phyloP scores from a whole-genome alignment of 2,888 invertebrate genomes.

The Caenorhabditis sp. region DNA sequence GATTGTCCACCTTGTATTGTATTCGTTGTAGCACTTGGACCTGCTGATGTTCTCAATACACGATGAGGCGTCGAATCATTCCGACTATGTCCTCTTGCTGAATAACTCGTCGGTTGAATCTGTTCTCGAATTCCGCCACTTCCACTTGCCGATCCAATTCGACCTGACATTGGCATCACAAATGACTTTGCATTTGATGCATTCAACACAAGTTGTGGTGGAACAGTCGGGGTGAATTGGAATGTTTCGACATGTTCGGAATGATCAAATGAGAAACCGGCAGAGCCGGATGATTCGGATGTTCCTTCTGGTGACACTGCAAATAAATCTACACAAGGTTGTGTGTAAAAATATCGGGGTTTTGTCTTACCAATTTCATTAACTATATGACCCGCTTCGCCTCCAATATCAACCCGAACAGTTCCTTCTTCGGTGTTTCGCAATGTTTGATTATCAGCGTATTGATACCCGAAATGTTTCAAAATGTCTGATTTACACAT shows the following conservation, averaged over 20 bases:
- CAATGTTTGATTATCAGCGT: background rate
- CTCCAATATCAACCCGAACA: constrained; percentile 20
- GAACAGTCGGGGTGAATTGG: constrained; percentile 12
- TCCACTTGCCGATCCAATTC: background rate
- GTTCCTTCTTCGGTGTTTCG: background rate
- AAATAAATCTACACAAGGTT: no score
- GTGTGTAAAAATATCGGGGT: no score
- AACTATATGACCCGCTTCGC: constrained; percentile 3
- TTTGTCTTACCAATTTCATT: constrained; percentile 7
- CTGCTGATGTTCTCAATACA: background rate
- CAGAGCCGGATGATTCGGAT: constrained; percentile 27
- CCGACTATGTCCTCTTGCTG: background rate
- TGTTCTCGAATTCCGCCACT: background rate
- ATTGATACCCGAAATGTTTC: constrained; percentile 75
- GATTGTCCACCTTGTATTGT: background rate
- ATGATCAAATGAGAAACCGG: constrained; percentile 36
- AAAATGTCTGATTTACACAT: constrained; percentile 97
- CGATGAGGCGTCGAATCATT: background rate
- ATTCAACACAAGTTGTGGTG: constrained; percentile 31
- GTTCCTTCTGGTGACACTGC: constrained; percentile 11
- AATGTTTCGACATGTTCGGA: constrained; percentile 32
- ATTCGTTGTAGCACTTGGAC: background rate
- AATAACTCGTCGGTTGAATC: background rate
- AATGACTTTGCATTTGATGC: constrained; percentile 35
- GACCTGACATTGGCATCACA: constrained; percentile 32